A percentile compares a stretch with the other conserved stretches of the same genome.
These are phyloP conservation scores for Odobenus rosmarus DNA, from an alignment of 2,113 vertebrate species.

Conservation along the genomic window DNA sequence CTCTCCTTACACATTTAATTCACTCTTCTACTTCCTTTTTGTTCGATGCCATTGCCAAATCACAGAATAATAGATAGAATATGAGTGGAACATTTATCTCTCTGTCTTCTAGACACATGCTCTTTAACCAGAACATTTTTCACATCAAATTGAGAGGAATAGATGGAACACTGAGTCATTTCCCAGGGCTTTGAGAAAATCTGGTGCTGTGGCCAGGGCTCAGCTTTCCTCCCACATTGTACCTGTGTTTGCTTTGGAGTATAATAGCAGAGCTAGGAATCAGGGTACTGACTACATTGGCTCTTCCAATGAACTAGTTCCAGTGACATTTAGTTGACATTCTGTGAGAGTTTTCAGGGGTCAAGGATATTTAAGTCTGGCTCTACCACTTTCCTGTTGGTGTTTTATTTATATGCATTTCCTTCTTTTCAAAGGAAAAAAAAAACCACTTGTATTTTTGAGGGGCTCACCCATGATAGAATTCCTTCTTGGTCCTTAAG, in stretches of 20 bases:
- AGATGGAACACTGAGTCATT: background rate
- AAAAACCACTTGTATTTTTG: background rate
- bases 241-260: background rate
- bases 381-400: background rate
- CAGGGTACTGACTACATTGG: background rate
- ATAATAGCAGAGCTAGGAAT: background rate
- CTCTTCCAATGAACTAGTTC: background rate
- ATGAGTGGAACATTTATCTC: background rate
- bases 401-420: background rate
- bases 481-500: background rate
- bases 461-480: background rate
- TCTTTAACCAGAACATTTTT: conserved; percentile 35
- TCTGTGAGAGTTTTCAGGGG: background rate
- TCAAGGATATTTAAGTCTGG: background rate
- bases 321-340: background rate
- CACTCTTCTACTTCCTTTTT: conserved; percentile 52
- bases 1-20: conserved; percentile 52
- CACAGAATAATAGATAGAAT: conserved; percentile 6
- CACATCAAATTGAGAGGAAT: background rate
- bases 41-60: conserved; percentile 43
- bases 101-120: background rate
- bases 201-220: background rate
- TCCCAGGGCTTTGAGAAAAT: background rate
- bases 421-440: background rate
- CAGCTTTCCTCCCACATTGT: accelerated